Evolutionary conservation across 2,797 vertebrate species (phyloP).

Genomic region (Artibeus lituratus): DNA sequence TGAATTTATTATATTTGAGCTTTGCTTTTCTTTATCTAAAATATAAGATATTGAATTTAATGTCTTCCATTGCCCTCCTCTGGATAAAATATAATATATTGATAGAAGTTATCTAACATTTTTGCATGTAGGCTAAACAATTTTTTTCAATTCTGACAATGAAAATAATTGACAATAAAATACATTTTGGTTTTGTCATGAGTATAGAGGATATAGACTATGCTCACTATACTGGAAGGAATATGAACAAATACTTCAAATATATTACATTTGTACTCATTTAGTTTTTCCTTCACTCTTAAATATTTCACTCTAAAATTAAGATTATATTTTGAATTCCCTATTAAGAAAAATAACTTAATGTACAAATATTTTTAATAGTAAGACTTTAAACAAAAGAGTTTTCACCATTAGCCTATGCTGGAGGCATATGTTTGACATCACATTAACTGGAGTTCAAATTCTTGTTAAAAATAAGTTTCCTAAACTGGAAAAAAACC

Average conservation of each 20-base stretch:
- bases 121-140: background rate
- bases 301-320: background rate
- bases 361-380: background rate
- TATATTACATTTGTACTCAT: background rate
- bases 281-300: background rate
- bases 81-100: slow-evolving; percentile 28
- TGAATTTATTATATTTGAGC: background rate
- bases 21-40: background rate
- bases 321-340: background rate
- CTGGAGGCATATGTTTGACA: background rate
- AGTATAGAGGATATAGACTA: background rate
- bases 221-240: background rate
- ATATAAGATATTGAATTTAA: background rate
- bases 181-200: background rate
- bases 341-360: background rate
- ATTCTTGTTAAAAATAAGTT: background rate
- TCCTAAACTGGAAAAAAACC: background rate
- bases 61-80: slow-evolving; percentile 54
- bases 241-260: background rate
- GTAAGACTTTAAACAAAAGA: background rate
- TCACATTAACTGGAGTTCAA: background rate
- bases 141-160: background rate
- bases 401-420: background rate
- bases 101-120: background rate
- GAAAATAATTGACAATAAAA: background rate